Evolutionary conservation across 2,888 invertebrate species (phyloP).

Genomic region (Hermaeophaga mercurialis): DNA sequence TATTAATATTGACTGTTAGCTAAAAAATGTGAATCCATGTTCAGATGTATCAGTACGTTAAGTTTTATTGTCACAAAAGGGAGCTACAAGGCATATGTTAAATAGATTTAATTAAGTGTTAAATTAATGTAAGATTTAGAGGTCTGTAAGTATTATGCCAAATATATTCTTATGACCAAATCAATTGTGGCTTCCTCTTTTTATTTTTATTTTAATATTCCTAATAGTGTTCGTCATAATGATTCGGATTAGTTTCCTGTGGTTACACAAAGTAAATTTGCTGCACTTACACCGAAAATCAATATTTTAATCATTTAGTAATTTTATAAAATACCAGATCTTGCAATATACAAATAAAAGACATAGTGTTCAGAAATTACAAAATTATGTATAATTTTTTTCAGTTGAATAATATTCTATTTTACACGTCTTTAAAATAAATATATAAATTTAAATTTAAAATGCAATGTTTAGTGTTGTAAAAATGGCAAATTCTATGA

Average conservation of each 20-base stretch:
- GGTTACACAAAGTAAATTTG: too few species aligned
- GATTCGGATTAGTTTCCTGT: too few species aligned
- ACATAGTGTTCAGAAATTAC: too few species aligned
- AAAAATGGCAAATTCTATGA: neutral
- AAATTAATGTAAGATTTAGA: neutral
- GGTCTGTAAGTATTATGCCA: slow-evolving; percentile 1
- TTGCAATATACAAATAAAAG: too few species aligned
- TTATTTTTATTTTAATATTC: neutral
- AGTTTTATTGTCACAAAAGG: slow-evolving; percentile 9
- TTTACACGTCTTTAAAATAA: too few species aligned
- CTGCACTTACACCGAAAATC: too few species aligned
- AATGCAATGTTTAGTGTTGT: too few species aligned
- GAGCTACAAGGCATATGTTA: neutral
- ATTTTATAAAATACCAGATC: too few species aligned
- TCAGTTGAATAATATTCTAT: too few species aligned
- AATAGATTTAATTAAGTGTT: neutral
- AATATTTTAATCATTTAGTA: too few species aligned
- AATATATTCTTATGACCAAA: slow-evolving; percentile 5
- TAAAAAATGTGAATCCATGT: slow-evolving; percentile 16
- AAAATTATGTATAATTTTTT: too few species aligned
- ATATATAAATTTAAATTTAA: too few species aligned
- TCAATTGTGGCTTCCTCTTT: neutral
- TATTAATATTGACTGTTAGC: slow-evolving; percentile 30
- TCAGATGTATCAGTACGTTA: slow-evolving; percentile 4
- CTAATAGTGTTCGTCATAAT: neutral